These are phyloP conservation scores for Sepioteuthis lessoniana DNA, from an alignment of 2,888 invertebrate genomes.

Conservation along the genomic window DNA sequence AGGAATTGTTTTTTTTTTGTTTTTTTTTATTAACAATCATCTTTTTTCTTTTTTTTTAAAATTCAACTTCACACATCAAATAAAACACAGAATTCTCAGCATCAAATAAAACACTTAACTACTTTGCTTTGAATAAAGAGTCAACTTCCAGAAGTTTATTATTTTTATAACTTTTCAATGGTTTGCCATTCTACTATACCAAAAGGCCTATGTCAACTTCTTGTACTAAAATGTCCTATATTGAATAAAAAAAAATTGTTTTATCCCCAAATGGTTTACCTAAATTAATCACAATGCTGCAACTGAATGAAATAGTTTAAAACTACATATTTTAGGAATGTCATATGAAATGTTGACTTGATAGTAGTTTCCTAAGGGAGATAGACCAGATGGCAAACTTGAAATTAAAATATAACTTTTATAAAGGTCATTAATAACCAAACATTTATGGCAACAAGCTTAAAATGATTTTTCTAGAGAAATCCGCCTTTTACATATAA, in stretches of 20 bases:
- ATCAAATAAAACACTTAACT: not conserved
- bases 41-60: too few species aligned
- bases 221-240: not conserved
- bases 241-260: not conserved
- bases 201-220: not conserved
- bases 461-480: not conserved
- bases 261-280: not conserved
- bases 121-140: not conserved
- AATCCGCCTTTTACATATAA: too few species aligned
- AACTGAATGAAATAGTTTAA: not conserved
- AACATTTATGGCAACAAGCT: not conserved
- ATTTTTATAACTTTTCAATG: not conserved
- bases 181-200: not conserved
- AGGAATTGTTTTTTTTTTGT: too few species aligned
- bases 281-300: not conserved
- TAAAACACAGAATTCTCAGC: too few species aligned
- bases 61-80: too few species aligned
- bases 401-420: not conserved
- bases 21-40: too few species aligned
- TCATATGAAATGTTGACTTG: not conserved
- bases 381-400: not conserved
- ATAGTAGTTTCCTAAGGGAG: not conserved
- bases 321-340: not conserved
- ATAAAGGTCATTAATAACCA: conserved; percentile 2
- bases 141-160: not conserved